Conservation (phyloP, 2,113 vertebrate species). For the Antechinus flavipes region DNA sequence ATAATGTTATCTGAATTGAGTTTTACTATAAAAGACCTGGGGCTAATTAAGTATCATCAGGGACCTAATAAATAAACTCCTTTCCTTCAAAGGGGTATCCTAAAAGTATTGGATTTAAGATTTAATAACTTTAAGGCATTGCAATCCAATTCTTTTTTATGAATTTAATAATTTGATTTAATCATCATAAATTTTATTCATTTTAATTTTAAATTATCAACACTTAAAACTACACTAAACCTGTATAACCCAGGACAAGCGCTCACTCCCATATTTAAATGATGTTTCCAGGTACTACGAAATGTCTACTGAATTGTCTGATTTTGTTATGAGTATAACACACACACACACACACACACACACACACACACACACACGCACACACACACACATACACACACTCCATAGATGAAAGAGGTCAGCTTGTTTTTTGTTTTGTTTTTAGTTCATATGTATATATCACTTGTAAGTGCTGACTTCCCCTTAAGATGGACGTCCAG, state of each 20-base stretch:
- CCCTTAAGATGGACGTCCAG: background rate
- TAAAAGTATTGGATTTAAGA: too few species aligned
- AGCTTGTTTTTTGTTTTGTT: too few species aligned
- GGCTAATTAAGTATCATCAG: too few species aligned
- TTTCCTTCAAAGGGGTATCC: too few species aligned
- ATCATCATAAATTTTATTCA: background rate
- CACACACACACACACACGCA: background rate
- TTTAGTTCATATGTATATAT: background rate
- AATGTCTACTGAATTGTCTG: background rate
- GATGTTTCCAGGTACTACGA: background rate
- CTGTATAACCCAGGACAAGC: background rate
- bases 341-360: background rate
- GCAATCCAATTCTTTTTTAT: background rate
- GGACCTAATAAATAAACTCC: too few species aligned
- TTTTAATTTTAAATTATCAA: background rate
- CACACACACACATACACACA: background rate
- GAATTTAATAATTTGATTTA: background rate
- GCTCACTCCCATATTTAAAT: background rate
- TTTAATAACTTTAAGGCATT: too few species aligned
- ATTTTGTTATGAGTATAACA: background rate
- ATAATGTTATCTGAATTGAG: too few species aligned
- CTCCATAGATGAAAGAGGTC: too few species aligned
- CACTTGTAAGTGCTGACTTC: background rate
- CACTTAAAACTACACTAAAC: background rate
- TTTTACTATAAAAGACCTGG: too few species aligned